These are phyloP conservation scores for Proterorhinus semilunaris DNA, from an alignment of 2,113 vertebrate genomes.

Conservation along the genomic window DNA sequence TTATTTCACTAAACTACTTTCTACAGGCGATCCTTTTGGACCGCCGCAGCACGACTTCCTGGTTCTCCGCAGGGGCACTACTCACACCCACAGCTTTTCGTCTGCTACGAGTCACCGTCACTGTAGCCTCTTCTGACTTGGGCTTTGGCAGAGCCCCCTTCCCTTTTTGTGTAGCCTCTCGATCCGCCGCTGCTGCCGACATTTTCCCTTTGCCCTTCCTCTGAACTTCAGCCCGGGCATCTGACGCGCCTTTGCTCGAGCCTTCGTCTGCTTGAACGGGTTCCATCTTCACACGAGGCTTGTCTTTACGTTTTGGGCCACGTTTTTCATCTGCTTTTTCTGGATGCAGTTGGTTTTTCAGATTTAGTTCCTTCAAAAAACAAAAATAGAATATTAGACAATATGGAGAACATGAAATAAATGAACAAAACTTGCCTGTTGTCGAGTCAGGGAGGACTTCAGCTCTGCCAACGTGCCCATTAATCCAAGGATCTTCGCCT, in stretches of 20 bases:
- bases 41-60: conserved; percentile 14
- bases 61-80: not conserved
- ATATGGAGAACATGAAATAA: not conserved
- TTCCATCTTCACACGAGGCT: not conserved
- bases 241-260: too few species aligned
- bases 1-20: not conserved
- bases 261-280: too few species aligned
- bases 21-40: conserved; percentile 65
- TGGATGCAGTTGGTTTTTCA: not conserved
- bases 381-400: not conserved
- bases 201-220: not conserved
- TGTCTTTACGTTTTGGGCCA: not conserved
- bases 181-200: too few species aligned
- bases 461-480: conserved; percentile 43
- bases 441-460: conserved; percentile 28
- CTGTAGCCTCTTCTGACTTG: not conserved
- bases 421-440: conserved; percentile 40
- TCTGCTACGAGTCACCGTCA: not conserved
- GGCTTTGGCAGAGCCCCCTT: not conserved
- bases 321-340: not conserved
- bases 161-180: not conserved
- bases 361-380: conserved; percentile 26
- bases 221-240: not conserved
- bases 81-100: not conserved
- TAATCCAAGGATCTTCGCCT: conserved; percentile 42